Evolutionary conservation across 2,113 vertebrate species (phyloP).

Genomic region (Globicephala melas): DNA sequence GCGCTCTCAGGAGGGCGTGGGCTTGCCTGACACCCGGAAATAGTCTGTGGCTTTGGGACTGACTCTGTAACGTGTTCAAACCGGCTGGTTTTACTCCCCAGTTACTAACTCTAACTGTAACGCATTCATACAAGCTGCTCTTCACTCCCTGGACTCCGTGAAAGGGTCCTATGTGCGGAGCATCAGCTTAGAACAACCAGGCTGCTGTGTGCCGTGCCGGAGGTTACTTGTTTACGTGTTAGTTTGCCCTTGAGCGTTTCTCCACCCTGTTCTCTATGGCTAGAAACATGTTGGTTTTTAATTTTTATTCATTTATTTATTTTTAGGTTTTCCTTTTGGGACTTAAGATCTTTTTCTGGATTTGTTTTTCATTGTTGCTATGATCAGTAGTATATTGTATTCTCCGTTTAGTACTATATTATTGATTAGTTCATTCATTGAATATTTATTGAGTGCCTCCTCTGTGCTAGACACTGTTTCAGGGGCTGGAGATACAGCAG

Average conservation of each 20-base stretch:
- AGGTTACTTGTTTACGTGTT: fast-evolving
- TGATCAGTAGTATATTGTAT: background rate
- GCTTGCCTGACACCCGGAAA: background rate
- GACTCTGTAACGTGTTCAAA: background rate
- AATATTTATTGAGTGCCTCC: background rate
- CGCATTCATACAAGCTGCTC: background rate
- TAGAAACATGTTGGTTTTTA: background rate
- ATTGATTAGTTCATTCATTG: background rate
- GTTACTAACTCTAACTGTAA: background rate
- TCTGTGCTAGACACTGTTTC: background rate
- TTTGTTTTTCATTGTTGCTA: background rate
- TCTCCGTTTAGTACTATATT: background rate
- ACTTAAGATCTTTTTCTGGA: background rate
- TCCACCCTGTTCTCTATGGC: background rate
- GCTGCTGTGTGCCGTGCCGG: background rate
- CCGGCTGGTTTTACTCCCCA: background rate
- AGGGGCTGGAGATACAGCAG: background rate
- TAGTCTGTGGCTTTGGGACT: constrained; percentile 45
- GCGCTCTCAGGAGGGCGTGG: background rate
- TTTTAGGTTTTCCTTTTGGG: background rate
- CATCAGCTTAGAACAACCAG: background rate
- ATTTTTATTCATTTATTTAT: background rate
- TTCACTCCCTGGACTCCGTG: background rate
- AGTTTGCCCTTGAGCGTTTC: background rate
- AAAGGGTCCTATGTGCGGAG: constrained; percentile 3